A percentile compares a stretch with the other conserved stretches of the same genome.
phyloP scores from a whole-genome alignment of 1,140 invertebrate genomes.

The Atta cephalotes region DNA sequence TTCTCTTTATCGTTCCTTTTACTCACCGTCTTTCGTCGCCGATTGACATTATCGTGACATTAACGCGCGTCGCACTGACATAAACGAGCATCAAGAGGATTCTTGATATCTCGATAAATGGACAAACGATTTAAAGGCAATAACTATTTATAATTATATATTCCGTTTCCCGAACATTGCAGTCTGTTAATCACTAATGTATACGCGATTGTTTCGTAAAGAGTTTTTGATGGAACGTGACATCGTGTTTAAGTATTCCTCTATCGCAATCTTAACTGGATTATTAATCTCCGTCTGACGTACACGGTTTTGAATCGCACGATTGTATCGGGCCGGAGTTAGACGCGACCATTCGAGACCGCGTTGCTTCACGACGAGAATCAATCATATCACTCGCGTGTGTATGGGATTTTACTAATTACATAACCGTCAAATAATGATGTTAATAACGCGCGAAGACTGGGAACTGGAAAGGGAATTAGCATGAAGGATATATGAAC shows the following conservation, averaged over 20 bases:
- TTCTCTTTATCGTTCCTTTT: constrained; percentile 53
- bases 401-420: constrained; percentile 49
- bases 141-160: neutral
- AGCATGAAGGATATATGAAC: no score
- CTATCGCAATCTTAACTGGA: constrained; percentile 53
- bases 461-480: neutral
- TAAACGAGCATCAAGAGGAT: neutral
- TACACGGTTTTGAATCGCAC: constrained; percentile 46
- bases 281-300: constrained; percentile 61
- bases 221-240: constrained; percentile 35
- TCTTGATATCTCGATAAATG: neutral
- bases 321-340: constrained; percentile 25
- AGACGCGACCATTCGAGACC: constrained; percentile 51
- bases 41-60: constrained; percentile 10
- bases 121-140: neutral
- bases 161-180: neutral
- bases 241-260: constrained; percentile 34
- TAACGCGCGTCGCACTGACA: neutral
- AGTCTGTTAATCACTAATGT: neutral
- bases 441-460: constrained; percentile 18
- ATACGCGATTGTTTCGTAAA: constrained; percentile 52
- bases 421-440: constrained; percentile 20
- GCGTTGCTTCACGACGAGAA: constrained; percentile 56
- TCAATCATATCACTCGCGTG: constrained; percentile 39
- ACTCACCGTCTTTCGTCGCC: constrained; percentile 58